Base-by-base conservation (phyloP, 2,888 invertebrate genomes). In the Hypercompe scribonia region DNA sequence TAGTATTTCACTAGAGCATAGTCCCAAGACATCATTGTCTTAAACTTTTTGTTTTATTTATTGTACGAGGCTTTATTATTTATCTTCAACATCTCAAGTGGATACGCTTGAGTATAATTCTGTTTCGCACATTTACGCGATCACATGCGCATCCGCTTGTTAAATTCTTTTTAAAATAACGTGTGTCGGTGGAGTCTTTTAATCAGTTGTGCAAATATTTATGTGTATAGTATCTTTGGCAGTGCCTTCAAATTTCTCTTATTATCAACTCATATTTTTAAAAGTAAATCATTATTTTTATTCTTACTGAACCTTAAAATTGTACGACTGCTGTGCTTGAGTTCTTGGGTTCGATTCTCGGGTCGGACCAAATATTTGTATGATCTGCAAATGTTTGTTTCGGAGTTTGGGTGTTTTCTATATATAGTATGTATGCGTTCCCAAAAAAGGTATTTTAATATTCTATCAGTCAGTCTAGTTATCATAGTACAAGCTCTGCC, bases 1-100 rank as follows among this genome's bases (percentile, higher is more conserved):
- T 80, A 70, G 66, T 78, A 77, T 78, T 80, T 76, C 66, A 65
- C 70, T 78, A 68, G 67, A 65, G 33, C 72, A 36, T n/a, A 65
- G 67, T 42, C 42, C 65, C 39, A 68, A 63, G 65, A 65, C 70
- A 71, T 80, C 74, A 79, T 75, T 75, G 78, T 78, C 70, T 73
- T 76, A 61, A 61, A 71, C 72, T 15, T 7, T 71, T 70, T 65
- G 65, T 46, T 70, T 75, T 69, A 68, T 78, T 82, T 72, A 36
- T 74, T 66, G 65, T 73, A 67, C 28, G 63, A 34, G 34, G 18
- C 21, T 67, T 66, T 13, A 68, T 79, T 70, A 36, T 77, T 73
- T 72, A 58, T 74, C 18, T 64, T 75, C 64, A 63, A 46, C 28
- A 36, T 69, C 69, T 68, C 28, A 63, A 61, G 61, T 34, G 39